Conservation (phyloP, 92 coral and sea anemone genomes). For the Porites divaricata region DNA sequence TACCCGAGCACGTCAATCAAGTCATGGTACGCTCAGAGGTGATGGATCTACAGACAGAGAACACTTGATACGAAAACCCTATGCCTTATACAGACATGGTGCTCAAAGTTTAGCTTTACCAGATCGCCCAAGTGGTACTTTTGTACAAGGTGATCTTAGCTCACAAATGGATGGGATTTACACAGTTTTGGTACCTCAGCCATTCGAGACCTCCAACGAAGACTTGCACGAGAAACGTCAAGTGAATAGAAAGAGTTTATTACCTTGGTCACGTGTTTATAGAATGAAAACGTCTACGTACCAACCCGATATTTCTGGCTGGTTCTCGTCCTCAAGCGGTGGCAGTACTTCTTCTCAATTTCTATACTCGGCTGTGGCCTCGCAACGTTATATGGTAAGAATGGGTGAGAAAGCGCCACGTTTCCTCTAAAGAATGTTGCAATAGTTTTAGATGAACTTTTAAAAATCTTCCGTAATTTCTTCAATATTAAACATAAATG, state of each 20-base stretch:
- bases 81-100: conserved; percentile 25
- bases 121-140: background rate
- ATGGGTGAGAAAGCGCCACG: no score
- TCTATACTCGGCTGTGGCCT: background rate
- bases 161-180: conserved; percentile 6
- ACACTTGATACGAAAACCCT: background rate
- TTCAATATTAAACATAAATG: no score
- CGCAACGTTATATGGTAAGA: conserved; percentile 11
- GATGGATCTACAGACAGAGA: background rate
- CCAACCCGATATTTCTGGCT: conserved; percentile 8
- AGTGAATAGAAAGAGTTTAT: background rate
- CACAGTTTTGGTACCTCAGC: background rate
- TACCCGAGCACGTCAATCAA: background rate
- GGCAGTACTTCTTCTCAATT: background rate
- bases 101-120: background rate
- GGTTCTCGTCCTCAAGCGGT: background rate
- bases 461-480: no score
- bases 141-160: background rate
- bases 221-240: conserved; percentile 18
- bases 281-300: conserved; percentile 25
- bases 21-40: background rate
- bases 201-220: background rate
- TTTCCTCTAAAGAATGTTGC: no score
- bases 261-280: conserved; percentile 45
- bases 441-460: no score